A percentile compares a stretch with the other conserved stretches of the same genome.
phyloP scores from a whole-genome alignment of 64 coral and sea anemone species.

The Montipora sp. region DNA sequence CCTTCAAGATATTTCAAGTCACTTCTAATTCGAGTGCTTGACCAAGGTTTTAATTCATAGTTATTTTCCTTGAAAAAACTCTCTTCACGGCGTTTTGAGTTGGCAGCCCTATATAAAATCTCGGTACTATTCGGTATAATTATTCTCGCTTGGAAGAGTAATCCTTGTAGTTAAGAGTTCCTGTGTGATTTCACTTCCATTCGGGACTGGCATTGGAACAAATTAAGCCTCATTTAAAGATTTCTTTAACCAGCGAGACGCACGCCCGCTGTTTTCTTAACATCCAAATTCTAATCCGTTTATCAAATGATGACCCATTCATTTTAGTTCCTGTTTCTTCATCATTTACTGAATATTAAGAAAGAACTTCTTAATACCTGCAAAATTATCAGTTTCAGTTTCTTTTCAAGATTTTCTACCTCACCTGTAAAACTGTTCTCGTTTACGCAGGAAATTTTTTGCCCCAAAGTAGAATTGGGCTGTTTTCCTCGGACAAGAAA shows the following conservation, averaged over 20 bases:
- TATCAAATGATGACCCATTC: slow-evolving; percentile 27
- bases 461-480: background rate
- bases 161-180: slow-evolving; percentile 38
- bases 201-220: background rate
- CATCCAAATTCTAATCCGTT: background rate
- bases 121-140: background rate
- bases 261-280: background rate
- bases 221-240: background rate
- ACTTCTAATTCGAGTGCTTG: background rate
- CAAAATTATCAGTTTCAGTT: background rate
- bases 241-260: background rate
- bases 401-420: background rate
- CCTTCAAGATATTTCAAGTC: background rate
- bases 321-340: background rate
- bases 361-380: background rate
- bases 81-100: background rate
- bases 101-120: background rate
- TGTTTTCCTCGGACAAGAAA: slow-evolving; percentile 40
- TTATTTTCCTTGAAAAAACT: background rate
- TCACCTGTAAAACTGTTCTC: slow-evolving; percentile 8
- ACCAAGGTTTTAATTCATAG: background rate
- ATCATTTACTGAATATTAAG: background rate
- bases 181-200: slow-evolving; percentile 22
- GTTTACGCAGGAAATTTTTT: background rate
- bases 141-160: slow-evolving; percentile 33